These are phyloP conservation scores for Melanostigma gelatinosum DNA, from an alignment of 2,113 vertebrate genomes.

Conservation along the genomic window DNA sequence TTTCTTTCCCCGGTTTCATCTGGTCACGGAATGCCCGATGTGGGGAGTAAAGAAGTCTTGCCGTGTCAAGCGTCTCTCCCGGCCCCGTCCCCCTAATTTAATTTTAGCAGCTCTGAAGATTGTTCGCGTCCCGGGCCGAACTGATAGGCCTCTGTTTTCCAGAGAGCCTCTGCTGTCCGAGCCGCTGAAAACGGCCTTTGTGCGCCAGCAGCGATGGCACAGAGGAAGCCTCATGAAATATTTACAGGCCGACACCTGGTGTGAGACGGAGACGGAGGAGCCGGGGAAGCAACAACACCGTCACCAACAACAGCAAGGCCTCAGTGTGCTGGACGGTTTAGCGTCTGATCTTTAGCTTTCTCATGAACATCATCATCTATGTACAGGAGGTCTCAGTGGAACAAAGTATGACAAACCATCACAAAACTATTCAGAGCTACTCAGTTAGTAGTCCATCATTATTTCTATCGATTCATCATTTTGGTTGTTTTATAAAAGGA, in stretches of 20 bases:
- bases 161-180: constrained; percentile 52
- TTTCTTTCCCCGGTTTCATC: constrained; percentile 62
- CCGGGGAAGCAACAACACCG: constrained; percentile 50
- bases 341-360: not conserved
- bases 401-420: not conserved
- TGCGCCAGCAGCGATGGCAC: constrained; percentile 57
- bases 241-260: constrained; percentile 82
- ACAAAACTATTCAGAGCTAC: not conserved
- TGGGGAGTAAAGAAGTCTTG: constrained; percentile 64
- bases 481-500: no score
- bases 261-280: constrained; percentile 48
- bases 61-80: constrained; percentile 58
- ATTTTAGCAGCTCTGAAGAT: constrained; percentile 79
- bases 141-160: constrained; percentile 77
- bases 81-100: constrained; percentile 77
- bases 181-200: constrained; percentile 74
- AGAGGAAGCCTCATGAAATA: constrained; percentile 76
- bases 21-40: constrained; percentile 71
- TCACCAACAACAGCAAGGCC: constrained; percentile 29
- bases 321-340: not conserved
- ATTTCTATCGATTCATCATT: no score
- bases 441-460: not conserved
- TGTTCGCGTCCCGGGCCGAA: constrained; percentile 66
- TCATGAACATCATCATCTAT: not conserved
- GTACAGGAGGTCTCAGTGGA: not conserved